Base-by-base conservation (phyloP, 1,140 invertebrate genomes). In the Acromyrmex echinatior region DNA sequence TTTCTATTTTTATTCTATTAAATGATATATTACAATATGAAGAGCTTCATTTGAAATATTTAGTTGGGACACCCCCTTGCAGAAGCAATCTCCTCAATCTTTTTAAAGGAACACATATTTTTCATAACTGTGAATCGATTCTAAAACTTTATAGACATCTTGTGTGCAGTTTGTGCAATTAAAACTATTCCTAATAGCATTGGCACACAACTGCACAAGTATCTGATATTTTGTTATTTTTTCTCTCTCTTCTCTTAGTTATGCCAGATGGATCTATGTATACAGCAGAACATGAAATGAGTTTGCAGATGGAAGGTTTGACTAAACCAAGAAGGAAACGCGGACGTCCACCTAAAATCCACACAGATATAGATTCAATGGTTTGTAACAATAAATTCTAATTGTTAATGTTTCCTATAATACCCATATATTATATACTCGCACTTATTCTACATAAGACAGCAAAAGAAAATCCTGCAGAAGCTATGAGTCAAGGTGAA, bases 311-410 rank as follows among this genome's bases (percentile, higher is more conserved):
- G 78, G 96, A 97, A 89, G 97, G 97, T 0, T 93, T 97, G 60
- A 96, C 96, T 56, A 97, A 96, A 90, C 97, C 97, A 4, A 96
- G 96, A 92, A 94, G 96, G 82, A 98, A 97, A 94, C 94, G 97
- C 73, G 97, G 97, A 7, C 94, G 97, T 77, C 97, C 97, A 4
- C 96, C 96, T 2, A 97, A 97, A 95, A 39, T 84, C 58, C 88
- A 92, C 5, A 87, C 92, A 31, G 94, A 96, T 18, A 93, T 94
- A 66, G 95, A 96, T 65, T 78, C 94, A 77, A 92, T 93, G 49
- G 92, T 95, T 84, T 90, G 31, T 68, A 87, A 89, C 53, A 84
- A 86, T 86, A 25, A 66, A 68, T 66, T 28, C 16, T 39, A 39
- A 35, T 35, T 35, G 6, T 35, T 76, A 82, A 88, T 51, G 28